Evolutionary conservation across 2,113 vertebrate genomes (phyloP).

Genomic region (Tetrao urogallus): DNA sequence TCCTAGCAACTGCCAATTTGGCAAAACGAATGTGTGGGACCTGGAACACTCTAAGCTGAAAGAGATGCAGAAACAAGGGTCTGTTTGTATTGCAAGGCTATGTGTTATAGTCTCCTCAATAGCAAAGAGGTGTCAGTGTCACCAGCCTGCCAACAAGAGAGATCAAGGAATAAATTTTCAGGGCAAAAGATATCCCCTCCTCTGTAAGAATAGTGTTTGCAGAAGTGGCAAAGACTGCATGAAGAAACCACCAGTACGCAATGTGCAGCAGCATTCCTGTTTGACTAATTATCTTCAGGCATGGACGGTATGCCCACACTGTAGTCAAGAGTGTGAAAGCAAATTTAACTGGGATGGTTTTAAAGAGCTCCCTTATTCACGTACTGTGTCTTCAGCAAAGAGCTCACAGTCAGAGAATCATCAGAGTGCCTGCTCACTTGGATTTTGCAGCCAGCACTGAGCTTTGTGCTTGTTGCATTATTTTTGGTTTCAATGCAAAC

Average conservation of each 20-base stretch:
- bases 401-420: background rate
- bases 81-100: conserved; percentile 43
- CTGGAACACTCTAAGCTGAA: conserved; percentile 59
- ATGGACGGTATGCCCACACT: background rate
- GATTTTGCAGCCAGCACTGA: background rate
- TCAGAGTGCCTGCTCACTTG: background rate
- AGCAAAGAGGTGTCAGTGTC: conserved; percentile 59
- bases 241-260: background rate
- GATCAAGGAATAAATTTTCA: conserved; percentile 65
- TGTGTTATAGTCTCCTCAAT: conserved; percentile 48
- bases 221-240: background rate
- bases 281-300: background rate
- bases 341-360: background rate
- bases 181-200: conserved; percentile 41
- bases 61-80: conserved; percentile 65
- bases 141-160: conserved; percentile 45
- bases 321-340: background rate
- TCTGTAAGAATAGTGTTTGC: conserved; percentile 26
- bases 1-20: conserved; percentile 68
- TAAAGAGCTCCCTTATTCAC: background rate
- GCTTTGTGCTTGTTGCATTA: background rate
- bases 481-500: background rate
- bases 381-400: background rate
- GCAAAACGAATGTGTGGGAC: conserved; percentile 59
- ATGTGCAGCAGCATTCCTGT: background rate